Conservation (phyloP, 2,888 invertebrate species). For the Tigriopus californicus region DNA sequence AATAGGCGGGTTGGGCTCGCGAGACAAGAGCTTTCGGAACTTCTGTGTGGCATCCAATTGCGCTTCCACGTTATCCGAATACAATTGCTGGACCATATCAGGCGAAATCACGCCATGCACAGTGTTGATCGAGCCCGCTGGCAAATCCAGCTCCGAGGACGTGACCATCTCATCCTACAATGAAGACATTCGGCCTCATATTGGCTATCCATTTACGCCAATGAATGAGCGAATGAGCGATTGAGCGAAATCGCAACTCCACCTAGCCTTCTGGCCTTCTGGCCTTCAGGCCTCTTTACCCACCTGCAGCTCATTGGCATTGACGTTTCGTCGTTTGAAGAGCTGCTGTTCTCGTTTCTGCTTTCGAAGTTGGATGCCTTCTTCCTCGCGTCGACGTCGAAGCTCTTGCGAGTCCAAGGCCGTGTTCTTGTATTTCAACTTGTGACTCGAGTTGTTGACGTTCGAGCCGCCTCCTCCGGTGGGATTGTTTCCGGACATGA, state of each 20-base stretch:
- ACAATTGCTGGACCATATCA: constrained; percentile 65
- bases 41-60: constrained; percentile 55
- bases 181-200: background rate
- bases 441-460: background rate
- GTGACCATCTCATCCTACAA: constrained; percentile 12
- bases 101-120: constrained; percentile 34
- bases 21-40: constrained; percentile 67
- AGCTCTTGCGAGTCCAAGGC: constrained; percentile 37
- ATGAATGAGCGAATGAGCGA: too few species aligned
- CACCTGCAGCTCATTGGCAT: constrained; percentile 30
- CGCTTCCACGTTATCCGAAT: constrained; percentile 39
- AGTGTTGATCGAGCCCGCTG: background rate
- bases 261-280: too few species aligned
- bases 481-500: too few species aligned
- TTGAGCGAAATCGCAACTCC: too few species aligned
- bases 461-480: too few species aligned
- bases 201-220: constrained; percentile 31
- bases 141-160: background rate
- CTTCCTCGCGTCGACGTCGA: constrained; percentile 68
- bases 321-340: constrained; percentile 61
- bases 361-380: constrained; percentile 75
- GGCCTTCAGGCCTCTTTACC: too few species aligned
- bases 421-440: constrained; percentile 5
- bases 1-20: constrained; percentile 78
- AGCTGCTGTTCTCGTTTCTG: constrained; percentile 83